Conservation (phyloP, 2,888 invertebrate species). For the Synanthedon tipuliformis region DNA sequence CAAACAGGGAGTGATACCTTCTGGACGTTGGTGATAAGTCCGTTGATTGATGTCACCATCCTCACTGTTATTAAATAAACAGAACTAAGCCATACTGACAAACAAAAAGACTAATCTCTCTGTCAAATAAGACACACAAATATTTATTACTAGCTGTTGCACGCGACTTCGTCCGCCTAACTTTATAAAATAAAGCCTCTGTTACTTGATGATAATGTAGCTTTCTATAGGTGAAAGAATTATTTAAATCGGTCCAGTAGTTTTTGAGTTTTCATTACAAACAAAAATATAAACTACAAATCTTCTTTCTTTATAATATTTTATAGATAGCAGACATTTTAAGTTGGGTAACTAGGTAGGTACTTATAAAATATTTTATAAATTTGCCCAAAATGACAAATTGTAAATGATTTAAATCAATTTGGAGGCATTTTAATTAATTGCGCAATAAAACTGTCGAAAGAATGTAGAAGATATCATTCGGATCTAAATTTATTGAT, state of each 20-base stretch:
- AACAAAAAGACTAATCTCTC: neutral
- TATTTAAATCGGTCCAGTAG: too few relatives aligned
- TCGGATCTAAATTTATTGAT: slow-evolving; percentile 11
- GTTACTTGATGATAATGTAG: too few relatives aligned
- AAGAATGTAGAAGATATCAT: neutral
- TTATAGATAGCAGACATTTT: neutral
- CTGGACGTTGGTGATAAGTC: slow-evolving; percentile 1
- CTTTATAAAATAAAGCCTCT: too few relatives aligned
- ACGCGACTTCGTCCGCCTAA: too few relatives aligned
- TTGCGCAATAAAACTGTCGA: neutral
- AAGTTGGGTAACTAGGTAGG: too few relatives aligned
- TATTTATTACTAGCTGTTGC: too few relatives aligned
- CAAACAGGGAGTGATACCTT: slow-evolving; percentile 19
- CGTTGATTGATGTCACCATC: neutral
- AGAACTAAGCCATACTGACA: neutral
- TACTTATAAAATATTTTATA: neutral
- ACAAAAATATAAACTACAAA: too few relatives aligned
- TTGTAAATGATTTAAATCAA: neutral
- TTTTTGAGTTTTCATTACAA: too few relatives aligned
- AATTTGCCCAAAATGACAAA: neutral
- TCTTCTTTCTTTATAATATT: neutral
- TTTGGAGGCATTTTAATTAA: slow-evolving; percentile 1
- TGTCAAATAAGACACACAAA: neutral
- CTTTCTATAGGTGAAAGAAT: too few relatives aligned
- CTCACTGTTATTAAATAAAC: neutral